Base-by-base conservation (phyloP, 2,888 invertebrate species). In the Sylvicola fuscatus region DNA sequence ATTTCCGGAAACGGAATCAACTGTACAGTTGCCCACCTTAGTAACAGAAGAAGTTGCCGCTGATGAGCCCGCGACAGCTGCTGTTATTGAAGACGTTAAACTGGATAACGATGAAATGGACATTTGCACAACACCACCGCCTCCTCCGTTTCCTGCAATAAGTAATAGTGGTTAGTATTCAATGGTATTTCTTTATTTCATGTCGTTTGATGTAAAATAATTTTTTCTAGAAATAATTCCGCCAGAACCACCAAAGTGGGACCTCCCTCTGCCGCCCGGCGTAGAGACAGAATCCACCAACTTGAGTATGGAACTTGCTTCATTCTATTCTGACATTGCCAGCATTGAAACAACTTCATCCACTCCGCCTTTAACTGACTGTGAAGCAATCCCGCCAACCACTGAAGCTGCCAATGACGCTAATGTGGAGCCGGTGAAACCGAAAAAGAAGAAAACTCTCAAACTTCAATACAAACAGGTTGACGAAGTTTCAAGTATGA, bases 91-190 rank as follows among this genome's bases (percentile, higher is more conserved):
- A 5, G 16, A 16, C 16, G 10, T 14, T 33, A 26, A 28, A 33
- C 13, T 27, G 10, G 62, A 60, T 33, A 62, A 65, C 32, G 66
- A 67, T 44, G 67, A 66, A 16, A 69, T 69, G 69, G 69, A 69
- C 46, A 62, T 69, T 40, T 66, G 65, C 39, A 67, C 65, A 5
- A 68, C 68, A 2, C 68, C 68, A 10, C 69, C 69, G 10, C 65
- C 64, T 28, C 21, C 21, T 21, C 8, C 21, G 8, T 6, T 21
- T 6, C 21, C 21, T 21, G 4, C 21, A 52, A 51, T 16, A 53
- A 53, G 14, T 36, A 39, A 32, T 17, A 36, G 7, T 32, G 17
- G n/a, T 35, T n/a, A 21, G 13, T 32, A 4, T 33, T 13, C 11
- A 13, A 32, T 32, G 16, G 33, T 33, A 5, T 16, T 16, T 15